A percentile compares a stretch with the other conserved stretches of the same genome.
These are phyloP conservation scores for Escarpia spicata DNA, from an alignment of 2,888 invertebrate species.

Conservation along the genomic window DNA sequence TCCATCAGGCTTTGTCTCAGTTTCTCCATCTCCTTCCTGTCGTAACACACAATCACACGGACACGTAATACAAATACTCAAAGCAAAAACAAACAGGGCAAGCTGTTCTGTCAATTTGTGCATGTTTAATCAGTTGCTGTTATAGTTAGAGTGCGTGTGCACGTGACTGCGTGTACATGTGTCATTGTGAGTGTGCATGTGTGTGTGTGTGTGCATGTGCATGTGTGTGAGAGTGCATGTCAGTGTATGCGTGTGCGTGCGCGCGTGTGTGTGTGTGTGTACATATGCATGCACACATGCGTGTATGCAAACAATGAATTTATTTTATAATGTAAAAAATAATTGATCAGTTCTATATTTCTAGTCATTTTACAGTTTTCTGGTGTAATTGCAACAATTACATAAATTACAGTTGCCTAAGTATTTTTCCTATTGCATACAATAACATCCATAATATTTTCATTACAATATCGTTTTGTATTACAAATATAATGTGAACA, in stretches of 20 bases:
- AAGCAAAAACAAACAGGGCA: too few relatives aligned
- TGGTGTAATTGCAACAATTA: not conserved
- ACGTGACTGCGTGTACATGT: not conserved
- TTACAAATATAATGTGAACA: too few relatives aligned
- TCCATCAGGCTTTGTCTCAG: conserved; percentile 53
- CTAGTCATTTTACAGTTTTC: not conserved
- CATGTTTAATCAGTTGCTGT: too few relatives aligned
- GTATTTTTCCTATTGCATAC: not conserved
- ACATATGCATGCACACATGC: conserved; percentile 20
- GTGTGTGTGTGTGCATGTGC: conserved; percentile 18
- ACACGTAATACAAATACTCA: too few relatives aligned
- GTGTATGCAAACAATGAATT: not conserved
- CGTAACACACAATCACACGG: not conserved
- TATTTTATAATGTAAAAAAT: not conserved
- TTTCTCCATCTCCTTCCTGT: conserved; percentile 53
- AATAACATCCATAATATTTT: not conserved
- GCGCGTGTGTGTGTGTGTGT: conserved; percentile 8
- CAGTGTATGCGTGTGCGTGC: not conserved
- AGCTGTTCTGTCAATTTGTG: too few relatives aligned
- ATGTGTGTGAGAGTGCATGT: not conserved
- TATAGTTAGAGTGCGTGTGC: not conserved
- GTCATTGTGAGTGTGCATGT: not conserved
- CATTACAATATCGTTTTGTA: not conserved
- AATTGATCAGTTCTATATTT: not conserved
- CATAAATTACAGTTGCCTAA: not conserved